Conservation (phyloP, 2,888 invertebrate species). For the Sphinx pinastri region DNA sequence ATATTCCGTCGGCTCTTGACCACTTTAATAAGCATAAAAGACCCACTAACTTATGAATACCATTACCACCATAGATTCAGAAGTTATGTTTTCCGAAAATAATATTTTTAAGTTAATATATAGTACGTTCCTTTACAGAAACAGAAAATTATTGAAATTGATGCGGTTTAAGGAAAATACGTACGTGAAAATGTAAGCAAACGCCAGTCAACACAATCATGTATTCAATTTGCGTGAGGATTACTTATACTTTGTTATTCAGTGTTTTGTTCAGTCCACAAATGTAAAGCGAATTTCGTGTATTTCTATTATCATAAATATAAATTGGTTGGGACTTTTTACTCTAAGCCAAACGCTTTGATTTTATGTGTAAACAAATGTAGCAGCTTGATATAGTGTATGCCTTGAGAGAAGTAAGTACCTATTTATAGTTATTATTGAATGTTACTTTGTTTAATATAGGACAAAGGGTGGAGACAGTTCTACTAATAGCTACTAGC, state of each 20-base stretch:
- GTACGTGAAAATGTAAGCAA: conserved; percentile 63
- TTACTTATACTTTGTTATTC: conserved; percentile 61
- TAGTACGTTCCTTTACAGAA: conserved; percentile 2
- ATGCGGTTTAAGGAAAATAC: conserved; percentile 61
- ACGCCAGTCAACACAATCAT: conserved; percentile 66
- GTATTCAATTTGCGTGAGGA: conserved; percentile 75
- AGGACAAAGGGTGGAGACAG: background rate
- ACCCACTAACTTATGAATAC: no score
- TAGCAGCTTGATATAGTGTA: no score
- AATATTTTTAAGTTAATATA: background rate
- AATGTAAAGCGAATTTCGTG: conserved; percentile 36
- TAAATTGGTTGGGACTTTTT: background rate
- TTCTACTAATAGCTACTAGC: background rate
- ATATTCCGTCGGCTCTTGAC: background rate
- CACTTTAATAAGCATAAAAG: background rate
- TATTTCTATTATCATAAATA: conserved; percentile 30
- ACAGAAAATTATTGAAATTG: conserved; percentile 56
- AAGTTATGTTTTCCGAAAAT: background rate
- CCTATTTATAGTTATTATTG: background rate
- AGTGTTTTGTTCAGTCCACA: conserved; percentile 49
- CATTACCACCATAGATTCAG: background rate
- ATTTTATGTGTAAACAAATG: background rate
- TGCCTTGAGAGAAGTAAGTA: background rate
- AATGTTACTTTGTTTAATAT: background rate
- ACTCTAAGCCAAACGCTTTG: background rate